Evolutionary conservation across 2,888 invertebrate species (phyloP).

Genomic region (Quadriops clusia): DNA sequence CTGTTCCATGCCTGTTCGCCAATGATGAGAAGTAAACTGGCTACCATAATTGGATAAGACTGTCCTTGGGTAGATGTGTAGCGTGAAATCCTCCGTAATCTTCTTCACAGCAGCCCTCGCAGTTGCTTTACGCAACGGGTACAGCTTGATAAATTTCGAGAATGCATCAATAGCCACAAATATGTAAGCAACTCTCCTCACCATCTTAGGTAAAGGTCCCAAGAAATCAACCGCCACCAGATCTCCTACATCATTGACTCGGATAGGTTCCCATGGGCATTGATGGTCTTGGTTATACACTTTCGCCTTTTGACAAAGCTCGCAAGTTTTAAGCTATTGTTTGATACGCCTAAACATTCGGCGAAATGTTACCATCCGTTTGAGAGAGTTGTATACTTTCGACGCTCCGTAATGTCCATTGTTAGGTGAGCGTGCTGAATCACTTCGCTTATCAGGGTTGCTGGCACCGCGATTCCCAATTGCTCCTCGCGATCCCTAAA

Average conservation of each 20-base stretch:
- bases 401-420: conserved; percentile 1
- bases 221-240: conserved; percentile 16
- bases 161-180: conserved; percentile 20
- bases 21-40: conserved; percentile 5
- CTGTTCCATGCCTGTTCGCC: conserved; percentile 4
- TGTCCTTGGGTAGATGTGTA: neutral
- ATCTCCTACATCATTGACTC: conserved; percentile 12
- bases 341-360: conserved; percentile 3
- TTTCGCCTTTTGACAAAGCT: conserved; percentile 15
- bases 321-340: conserved; percentile 8
- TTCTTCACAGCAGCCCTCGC: conserved; percentile 12
- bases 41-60: conserved; percentile 5
- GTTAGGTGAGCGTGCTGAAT: neutral
- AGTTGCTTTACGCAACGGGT: conserved; percentile 15
- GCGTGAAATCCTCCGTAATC: conserved; percentile 9
- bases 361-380: neutral
- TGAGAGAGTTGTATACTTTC: conserved; percentile 1
- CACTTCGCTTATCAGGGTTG: neutral
- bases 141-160: conserved; percentile 19
- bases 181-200: conserved; percentile 14
- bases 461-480: neutral
- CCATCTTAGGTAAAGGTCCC: conserved; percentile 15
- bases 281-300: neutral
- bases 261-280: conserved; percentile 8
- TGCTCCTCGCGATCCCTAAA: too few relatives aligned